Conservation (phyloP, 2,888 invertebrate species). For the Eupeodes luniger region DNA sequence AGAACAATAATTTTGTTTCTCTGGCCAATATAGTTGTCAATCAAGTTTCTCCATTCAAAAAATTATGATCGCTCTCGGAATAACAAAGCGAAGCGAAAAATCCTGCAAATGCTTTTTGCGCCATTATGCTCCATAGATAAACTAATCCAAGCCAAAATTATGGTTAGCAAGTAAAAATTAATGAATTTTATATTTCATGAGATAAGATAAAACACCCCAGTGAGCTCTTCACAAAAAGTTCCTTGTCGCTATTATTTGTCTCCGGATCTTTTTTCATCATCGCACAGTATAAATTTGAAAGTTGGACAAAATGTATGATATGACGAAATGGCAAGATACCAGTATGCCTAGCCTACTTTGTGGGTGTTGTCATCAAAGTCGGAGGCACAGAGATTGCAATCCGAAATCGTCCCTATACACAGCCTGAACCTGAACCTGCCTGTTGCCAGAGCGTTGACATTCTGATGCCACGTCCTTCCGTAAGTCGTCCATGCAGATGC, state of each 20-base stretch:
- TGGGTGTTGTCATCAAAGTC: slow-evolving; percentile 30
- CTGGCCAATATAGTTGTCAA: slow-evolving; percentile 33
- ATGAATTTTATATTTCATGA: slow-evolving; percentile 62
- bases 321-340: neutral
- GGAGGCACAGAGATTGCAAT: slow-evolving; percentile 55
- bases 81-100: slow-evolving; percentile 13
- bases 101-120: slow-evolving; percentile 10
- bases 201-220: slow-evolving; percentile 52
- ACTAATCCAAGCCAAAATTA: slow-evolving; percentile 9
- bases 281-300: neutral
- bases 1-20: slow-evolving; percentile 15
- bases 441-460: slow-evolving; percentile 68
- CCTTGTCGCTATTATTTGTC: slow-evolving; percentile 30
- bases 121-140: slow-evolving; percentile 12
- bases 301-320: slow-evolving; percentile 19
- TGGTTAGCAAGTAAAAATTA: slow-evolving; percentile 48
- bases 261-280: neutral
- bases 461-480: slow-evolving; percentile 30
- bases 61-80: slow-evolving; percentile 9
- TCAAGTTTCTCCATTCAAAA: slow-evolving; percentile 16
- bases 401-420: slow-evolving; percentile 52
- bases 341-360: neutral
- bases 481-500: neutral
- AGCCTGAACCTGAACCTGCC: slow-evolving; percentile 29
- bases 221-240: slow-evolving; percentile 37